These are phyloP conservation scores for crab-eating macaque (Macaca fascicularis) DNA, from an alignment of 2,113 vertebrate species.

Conservation along the genomic window T2T-MFA8v1.1 NC_088386.1:35660501-35661000, in stretches of 20 bases:
- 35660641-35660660: not conserved
- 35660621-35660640: not conserved
- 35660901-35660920: too few species aligned
- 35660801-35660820: not conserved
- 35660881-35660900: too few species aligned
- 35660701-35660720: not conserved
- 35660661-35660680: not conserved
- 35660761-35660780: not conserved
- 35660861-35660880: too few species aligned
- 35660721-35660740: not conserved
- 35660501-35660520: too few species aligned
- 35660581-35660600: too few species aligned
- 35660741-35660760: not conserved
- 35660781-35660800: not conserved
- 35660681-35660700: not conserved
- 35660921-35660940: too few species aligned
- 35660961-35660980: not conserved
- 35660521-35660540: too few species aligned
- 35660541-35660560: too few species aligned
- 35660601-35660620: too few species aligned
- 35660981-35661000: not conserved
- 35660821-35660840: conserved; percentile 11
- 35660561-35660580: too few species aligned
- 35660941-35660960: too few species aligned
- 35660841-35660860: not conserved